phyloP scores from a whole-genome alignment of 1,140 invertebrate genomes.

The Carposina sasakii region DNA sequence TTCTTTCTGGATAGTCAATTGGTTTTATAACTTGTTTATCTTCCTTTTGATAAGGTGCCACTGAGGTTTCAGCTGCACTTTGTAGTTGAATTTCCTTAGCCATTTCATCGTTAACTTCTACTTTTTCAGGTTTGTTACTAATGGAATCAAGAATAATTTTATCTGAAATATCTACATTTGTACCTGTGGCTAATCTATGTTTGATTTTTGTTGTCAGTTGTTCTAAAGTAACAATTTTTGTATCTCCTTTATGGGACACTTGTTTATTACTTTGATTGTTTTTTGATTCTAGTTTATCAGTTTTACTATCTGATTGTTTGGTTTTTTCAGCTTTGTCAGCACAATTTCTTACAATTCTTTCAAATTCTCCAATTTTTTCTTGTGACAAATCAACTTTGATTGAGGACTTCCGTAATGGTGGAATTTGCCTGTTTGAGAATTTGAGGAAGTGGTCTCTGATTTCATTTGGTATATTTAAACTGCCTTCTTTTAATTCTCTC shows the following conservation, averaged over 20 bases:
- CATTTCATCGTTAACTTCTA: slow-evolving; percentile 31
- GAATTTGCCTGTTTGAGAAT: slow-evolving; percentile 74
- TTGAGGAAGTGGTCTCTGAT: slow-evolving; percentile 77
- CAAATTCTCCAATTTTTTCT: slow-evolving; percentile 59
- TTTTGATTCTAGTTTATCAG: slow-evolving; percentile 16
- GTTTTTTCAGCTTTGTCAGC: slow-evolving; percentile 34
- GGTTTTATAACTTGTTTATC: slow-evolving; percentile 24
- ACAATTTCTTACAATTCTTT: slow-evolving; percentile 52
- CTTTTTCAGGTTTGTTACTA: slow-evolving; percentile 23
- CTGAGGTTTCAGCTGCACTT: too few species aligned
- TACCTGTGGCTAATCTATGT: slow-evolving; percentile 45
- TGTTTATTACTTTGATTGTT: slow-evolving; percentile 23
- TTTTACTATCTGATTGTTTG: slow-evolving; percentile 16
- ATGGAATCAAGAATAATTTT: slow-evolving; percentile 45
- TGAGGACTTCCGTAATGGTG: slow-evolving; percentile 49
- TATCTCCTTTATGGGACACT: slow-evolving; percentile 28
- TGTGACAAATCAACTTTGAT: slow-evolving; percentile 50
- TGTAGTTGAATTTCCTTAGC: slow-evolving; percentile 38
- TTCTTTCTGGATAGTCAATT: slow-evolving; percentile 72
- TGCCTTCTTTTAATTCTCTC: slow-evolving; percentile 74
- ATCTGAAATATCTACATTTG: slow-evolving; percentile 45
- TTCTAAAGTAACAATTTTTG: slow-evolving; percentile 45
- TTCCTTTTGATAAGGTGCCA: slow-evolving; percentile 37
- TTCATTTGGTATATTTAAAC: slow-evolving; percentile 64
- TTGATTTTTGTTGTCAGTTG: slow-evolving; percentile 51